A percentile compares a stretch with the other conserved stretches of the same genome.
These are phyloP conservation scores for Dendrolimus punctatus DNA, from an alignment of 1,140 invertebrate species.

Conservation along the genomic window DNA sequence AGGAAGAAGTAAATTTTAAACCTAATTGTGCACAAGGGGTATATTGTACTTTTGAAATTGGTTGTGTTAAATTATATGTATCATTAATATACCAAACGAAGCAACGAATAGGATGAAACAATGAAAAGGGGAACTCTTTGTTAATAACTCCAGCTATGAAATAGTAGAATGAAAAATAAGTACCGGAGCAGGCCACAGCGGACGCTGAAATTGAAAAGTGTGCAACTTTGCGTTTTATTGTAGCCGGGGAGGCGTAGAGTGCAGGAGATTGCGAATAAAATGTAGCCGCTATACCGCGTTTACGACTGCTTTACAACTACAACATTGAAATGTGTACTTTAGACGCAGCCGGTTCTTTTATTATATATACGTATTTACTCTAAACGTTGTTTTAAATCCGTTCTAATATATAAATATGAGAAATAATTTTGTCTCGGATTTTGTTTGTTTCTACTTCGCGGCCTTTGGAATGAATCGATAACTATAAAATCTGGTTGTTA, in stretches of 20 bases:
- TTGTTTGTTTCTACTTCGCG: too few species aligned
- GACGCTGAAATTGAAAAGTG: conserved; percentile 41
- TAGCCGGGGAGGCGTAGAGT: conserved; percentile 16
- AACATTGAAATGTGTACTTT: neutral
- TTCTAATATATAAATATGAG: too few species aligned
- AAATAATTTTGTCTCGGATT: too few species aligned
- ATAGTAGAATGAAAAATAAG: conserved; percentile 44
- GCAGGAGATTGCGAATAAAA: conserved; percentile 29
- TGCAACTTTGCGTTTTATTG: conserved; percentile 41
- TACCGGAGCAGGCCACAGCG: conserved; percentile 22
- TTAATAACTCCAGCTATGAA: conserved; percentile 29
- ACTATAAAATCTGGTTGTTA: too few species aligned
- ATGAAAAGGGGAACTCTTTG: conserved; percentile 47
- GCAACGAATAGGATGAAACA: conserved; percentile 15
- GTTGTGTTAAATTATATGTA: too few species aligned
- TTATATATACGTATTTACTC: too few species aligned
- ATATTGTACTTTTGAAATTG: too few species aligned
- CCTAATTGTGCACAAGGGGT: too few species aligned
- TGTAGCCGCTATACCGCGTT: conserved; percentile 15
- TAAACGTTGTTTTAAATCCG: too few species aligned
- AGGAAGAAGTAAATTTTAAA: too few species aligned
- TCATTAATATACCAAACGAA: too few species aligned
- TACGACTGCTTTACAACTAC: conserved; percentile 8
- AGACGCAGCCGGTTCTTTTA: neutral
- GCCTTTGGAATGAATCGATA: too few species aligned